Percentiles rank a stretch among this genome's conserved stretches.
Evolutionary conservation across 2,888 invertebrate genomes (phyloP).

Genomic region (Microctonus hyperodae): DNA sequence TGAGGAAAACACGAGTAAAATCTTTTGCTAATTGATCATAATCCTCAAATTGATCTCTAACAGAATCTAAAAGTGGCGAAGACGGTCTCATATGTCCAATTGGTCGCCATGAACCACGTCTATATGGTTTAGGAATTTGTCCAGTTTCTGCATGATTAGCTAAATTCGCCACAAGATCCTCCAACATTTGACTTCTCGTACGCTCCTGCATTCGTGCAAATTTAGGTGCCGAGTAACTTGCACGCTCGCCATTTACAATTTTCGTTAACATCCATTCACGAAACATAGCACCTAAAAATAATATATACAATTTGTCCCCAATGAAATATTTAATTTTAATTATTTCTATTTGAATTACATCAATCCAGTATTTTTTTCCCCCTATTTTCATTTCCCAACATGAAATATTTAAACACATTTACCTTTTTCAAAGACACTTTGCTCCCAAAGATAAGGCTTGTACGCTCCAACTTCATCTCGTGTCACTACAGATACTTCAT

Average conservation of each 20-base stretch:
- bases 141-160: conserved; percentile 95
- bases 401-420: too few species aligned
- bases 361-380: not conserved
- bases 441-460: conserved; percentile 95
- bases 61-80: conserved; percentile 89
- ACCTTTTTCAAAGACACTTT: conserved; percentile 90
- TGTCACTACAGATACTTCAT: conserved; percentile 92
- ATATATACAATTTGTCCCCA: not conserved
- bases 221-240: conserved; percentile 93
- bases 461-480: conserved; percentile 95
- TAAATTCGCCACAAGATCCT: conserved; percentile 91
- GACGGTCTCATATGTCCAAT: conserved; percentile 95
- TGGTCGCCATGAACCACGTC: conserved; percentile 88
- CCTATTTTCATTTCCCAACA: too few species aligned
- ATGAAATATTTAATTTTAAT: not conserved
- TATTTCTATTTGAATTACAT: not conserved
- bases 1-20: conserved; percentile 87
- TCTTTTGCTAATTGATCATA: conserved; percentile 94
- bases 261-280: conserved; percentile 93
- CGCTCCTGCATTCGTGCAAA: conserved; percentile 95
- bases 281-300: conserved; percentile 78
- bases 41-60: conserved; percentile 92
- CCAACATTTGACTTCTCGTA: conserved; percentile 91
- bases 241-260: conserved; percentile 92
- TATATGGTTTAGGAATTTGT: conserved; percentile 93